Conservation (phyloP, 2,888 invertebrate genomes). For the Linnaemya tessellans region DNA sequence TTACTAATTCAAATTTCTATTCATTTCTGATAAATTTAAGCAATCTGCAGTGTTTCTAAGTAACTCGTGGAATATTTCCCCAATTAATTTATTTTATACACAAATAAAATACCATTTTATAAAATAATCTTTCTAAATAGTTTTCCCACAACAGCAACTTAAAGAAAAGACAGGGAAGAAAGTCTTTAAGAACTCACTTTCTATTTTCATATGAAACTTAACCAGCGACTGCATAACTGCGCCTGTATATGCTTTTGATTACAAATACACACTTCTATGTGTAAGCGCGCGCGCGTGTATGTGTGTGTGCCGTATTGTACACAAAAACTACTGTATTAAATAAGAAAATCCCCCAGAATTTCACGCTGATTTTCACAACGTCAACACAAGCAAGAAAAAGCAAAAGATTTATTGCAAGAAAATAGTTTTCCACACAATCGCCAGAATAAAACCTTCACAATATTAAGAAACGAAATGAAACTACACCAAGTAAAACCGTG, state of each 20-base stretch:
- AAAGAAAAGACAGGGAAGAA: constrained; percentile 25
- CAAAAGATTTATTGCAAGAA: constrained; percentile 66
- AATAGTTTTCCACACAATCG: constrained; percentile 61
- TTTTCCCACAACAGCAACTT: neutral
- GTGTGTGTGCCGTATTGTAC: neutral
- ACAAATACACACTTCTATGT: neutral
- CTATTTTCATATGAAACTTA: constrained; percentile 19
- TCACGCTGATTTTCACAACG: constrained; percentile 71
- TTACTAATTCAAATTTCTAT: no score
- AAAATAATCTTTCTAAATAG: constrained; percentile 16
- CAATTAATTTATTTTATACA: constrained; percentile 27
- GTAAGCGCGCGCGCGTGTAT: neutral
- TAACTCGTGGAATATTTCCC: constrained; percentile 14
- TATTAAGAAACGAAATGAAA: constrained; percentile 3
- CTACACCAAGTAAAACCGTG: constrained; percentile 8
- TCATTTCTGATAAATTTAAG: no score
- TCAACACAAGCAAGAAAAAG: constrained; percentile 61
- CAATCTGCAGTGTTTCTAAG: no score
- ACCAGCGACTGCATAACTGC: neutral
- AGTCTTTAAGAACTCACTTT: constrained; percentile 28
- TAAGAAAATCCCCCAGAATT: constrained; percentile 67
- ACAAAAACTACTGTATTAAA: constrained; percentile 28
- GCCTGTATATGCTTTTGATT: neutral
- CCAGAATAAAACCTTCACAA: constrained; percentile 40
- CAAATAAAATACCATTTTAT: constrained; percentile 23